Conservation (phyloP, 92 coral and sea anemone genomes). For the Actinernus sp. region DNA sequence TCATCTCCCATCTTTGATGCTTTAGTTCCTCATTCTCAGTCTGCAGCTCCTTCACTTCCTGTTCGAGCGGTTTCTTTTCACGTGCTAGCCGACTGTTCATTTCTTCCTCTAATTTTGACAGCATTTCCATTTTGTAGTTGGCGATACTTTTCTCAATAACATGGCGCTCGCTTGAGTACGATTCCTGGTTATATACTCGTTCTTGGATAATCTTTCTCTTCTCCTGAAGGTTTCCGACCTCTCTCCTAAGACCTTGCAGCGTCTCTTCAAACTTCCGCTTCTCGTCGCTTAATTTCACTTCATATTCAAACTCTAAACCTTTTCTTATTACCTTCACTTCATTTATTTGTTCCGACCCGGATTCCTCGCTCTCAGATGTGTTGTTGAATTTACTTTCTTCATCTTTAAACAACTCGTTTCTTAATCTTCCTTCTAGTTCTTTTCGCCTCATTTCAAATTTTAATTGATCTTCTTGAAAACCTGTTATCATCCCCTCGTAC, state of each 20-base stretch:
- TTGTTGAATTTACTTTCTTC: conserved; percentile 11
- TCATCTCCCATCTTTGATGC: conserved; percentile 77
- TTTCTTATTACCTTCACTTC: conserved; percentile 54
- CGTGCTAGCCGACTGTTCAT: conserved; percentile 61
- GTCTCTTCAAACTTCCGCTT: conserved; percentile 81
- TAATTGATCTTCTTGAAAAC: conserved; percentile 57
- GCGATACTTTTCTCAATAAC: conserved; percentile 85
- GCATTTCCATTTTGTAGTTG: conserved; percentile 79
- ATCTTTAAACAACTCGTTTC: conserved; percentile 14
- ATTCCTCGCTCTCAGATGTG: not conserved
- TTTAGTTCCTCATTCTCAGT: conserved; percentile 77
- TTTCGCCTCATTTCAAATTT: conserved; percentile 43
- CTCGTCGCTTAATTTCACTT: conserved; percentile 65
- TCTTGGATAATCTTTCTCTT: conserved; percentile 83
- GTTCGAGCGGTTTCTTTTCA: conserved; percentile 78
- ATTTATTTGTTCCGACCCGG: conserved; percentile 1
- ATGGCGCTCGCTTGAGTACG: conserved; percentile 59
- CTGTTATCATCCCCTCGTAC: conserved; percentile 61
- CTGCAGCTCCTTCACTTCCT: conserved; percentile 69
- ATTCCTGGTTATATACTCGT: conserved; percentile 79
- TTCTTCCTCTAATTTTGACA: conserved; percentile 85
- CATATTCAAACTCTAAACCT: conserved; percentile 76
- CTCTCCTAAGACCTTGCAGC: conserved; percentile 69
- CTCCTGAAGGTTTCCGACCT: conserved; percentile 78
- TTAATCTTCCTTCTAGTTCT: conserved; percentile 55